Percentiles rank a stretch among this genome's conserved stretches.
Evolutionary conservation across 2,797 vertebrate genomes (phyloP).

Genomic region (Oryzias dopingdopingensis): DNA sequence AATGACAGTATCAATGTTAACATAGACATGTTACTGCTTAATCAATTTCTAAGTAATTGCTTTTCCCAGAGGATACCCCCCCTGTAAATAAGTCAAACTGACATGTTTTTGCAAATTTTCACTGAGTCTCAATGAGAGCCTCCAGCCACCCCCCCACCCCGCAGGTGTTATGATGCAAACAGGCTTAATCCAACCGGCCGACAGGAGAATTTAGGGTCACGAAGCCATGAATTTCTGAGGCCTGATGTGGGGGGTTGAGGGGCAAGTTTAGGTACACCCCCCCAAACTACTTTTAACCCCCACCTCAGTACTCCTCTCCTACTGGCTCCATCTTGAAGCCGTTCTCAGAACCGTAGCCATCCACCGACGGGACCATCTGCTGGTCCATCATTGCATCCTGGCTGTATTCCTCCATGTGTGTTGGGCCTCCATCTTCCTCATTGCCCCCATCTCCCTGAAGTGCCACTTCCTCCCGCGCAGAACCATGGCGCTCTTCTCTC

Average conservation of each 20-base stretch:
- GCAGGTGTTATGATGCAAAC: constrained; percentile 14
- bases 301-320: constrained; percentile 78
- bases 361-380: constrained; percentile 81
- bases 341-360: constrained; percentile 84
- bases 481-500: constrained; percentile 77
- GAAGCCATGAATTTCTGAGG: constrained; percentile 10
- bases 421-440: constrained; percentile 63
- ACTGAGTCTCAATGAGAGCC: not conserved
- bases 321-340: constrained; percentile 84
- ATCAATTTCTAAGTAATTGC: not conserved
- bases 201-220: constrained; percentile 6
- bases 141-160: not conserved
- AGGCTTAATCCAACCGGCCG: constrained; percentile 20
- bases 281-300: constrained; percentile 1
- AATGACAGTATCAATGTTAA: constrained; percentile 24
- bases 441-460: constrained; percentile 67
- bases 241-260: constrained; percentile 1
- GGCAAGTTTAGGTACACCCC: constrained; percentile 12
- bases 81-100: too few relatives aligned
- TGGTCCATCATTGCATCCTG: constrained; percentile 86
- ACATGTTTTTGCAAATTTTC: not conserved
- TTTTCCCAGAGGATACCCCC: too few relatives aligned
- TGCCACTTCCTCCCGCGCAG: constrained; percentile 60
- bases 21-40: constrained; percentile 6
- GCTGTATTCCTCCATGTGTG: constrained; percentile 75